Percentiles rank a stretch among this genome's conserved stretches.
Conservation (phyloP, 1,140 invertebrate genomes). For the Ostrea edulis region DNA sequence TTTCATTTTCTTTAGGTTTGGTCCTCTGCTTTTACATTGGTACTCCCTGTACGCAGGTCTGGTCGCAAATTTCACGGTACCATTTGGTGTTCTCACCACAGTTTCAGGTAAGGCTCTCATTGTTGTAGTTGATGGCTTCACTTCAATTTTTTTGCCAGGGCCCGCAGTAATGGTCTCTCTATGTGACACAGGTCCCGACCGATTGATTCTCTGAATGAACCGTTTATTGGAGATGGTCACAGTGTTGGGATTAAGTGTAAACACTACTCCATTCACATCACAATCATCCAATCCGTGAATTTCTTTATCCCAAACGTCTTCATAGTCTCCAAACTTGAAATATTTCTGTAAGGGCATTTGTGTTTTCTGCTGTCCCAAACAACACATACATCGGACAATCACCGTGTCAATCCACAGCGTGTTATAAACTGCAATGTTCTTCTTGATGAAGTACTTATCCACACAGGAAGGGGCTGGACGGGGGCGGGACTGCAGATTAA, state of each 20-base stretch:
- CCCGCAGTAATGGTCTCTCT: not conserved
- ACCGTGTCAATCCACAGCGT: slow-evolving; percentile 55
- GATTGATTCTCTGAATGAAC: not conserved
- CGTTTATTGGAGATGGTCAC: slow-evolving; percentile 39
- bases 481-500: slow-evolving; percentile 39
- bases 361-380: slow-evolving; percentile 39
- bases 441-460: slow-evolving; percentile 44
- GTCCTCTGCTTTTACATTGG: not conserved
- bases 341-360: slow-evolving; percentile 27
- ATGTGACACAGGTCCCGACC: not conserved
- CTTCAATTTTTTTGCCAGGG: not conserved
- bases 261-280: slow-evolving; percentile 36
- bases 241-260: slow-evolving; percentile 49
- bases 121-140: not conserved
- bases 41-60: not conserved
- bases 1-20: not conserved
- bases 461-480: slow-evolving; percentile 44
- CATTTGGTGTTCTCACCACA: not conserved
- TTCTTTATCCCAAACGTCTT: slow-evolving; percentile 12
- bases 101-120: not conserved
- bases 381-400: slow-evolving; percentile 51
- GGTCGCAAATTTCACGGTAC: not conserved
- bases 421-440: slow-evolving; percentile 40
- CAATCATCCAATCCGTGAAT: slow-evolving; percentile 41
- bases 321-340: slow-evolving; percentile 42